A percentile compares a stretch with the other conserved stretches of the same genome.
phyloP scores from a whole-genome alignment of 2,888 invertebrate species.

The Sussaba pulchella region DNA sequence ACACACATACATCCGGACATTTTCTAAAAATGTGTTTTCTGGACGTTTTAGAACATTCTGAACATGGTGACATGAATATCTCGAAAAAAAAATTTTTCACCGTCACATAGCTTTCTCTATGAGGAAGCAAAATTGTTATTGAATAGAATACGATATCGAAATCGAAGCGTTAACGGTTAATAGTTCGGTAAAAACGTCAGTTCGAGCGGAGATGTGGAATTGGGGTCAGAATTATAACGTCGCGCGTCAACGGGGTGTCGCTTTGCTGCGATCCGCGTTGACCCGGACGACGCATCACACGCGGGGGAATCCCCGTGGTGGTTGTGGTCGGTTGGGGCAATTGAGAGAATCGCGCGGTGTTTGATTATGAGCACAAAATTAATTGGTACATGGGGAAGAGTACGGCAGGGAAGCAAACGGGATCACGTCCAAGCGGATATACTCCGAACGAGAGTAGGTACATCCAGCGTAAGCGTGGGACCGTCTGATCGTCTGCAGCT shows the following conservation, averaged over 20 bases:
- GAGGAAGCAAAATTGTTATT: too few species aligned
- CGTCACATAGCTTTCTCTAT: too few species aligned
- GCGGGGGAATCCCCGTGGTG: constrained; percentile 49
- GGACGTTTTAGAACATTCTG: too few species aligned
- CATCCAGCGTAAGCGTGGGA: constrained; percentile 61
- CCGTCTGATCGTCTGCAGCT: constrained; percentile 14
- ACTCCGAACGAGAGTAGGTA: constrained; percentile 46
- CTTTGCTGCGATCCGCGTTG: background rate
- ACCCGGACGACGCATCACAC: constrained; percentile 19
- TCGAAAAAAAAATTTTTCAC: too few species aligned
- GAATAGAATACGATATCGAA: too few species aligned
- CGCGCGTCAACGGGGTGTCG: constrained; percentile 53
- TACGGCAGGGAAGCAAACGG: constrained; percentile 14
- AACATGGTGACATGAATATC: too few species aligned
- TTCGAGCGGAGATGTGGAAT: constrained; percentile 12
- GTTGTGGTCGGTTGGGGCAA: constrained; percentile 26
- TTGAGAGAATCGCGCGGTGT: constrained; percentile 40
- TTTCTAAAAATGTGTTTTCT: too few species aligned
- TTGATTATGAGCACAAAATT: constrained; percentile 54
- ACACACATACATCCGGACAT: too few species aligned
- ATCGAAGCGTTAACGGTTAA: too few species aligned
- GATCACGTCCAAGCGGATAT: constrained; percentile 52
- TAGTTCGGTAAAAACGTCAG: background rate
- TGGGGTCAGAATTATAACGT: constrained; percentile 38
- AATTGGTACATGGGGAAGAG: constrained; percentile 47